Percentiles rank a stretch among this genome's conserved stretches.
phyloP scores from a whole-genome alignment of 2,797 vertebrate genomes.

The Argyrosomus regius region DNA sequence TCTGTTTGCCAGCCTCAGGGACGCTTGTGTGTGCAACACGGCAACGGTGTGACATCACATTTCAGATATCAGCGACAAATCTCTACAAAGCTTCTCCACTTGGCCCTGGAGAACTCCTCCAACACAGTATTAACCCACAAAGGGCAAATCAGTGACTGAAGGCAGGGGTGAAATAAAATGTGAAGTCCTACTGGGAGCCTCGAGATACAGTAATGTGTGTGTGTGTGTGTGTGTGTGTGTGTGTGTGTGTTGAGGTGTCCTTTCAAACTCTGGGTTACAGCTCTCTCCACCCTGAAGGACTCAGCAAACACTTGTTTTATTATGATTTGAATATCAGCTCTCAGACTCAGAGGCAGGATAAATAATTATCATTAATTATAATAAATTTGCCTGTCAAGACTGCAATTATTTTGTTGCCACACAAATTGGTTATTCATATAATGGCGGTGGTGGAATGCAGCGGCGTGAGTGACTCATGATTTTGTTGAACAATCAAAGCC shows the following conservation, averaged over 20 bases:
- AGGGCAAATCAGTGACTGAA: slow-evolving; percentile 22
- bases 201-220: neutral
- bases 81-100: slow-evolving; percentile 10
- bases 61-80: slow-evolving; percentile 30
- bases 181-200: slow-evolving; percentile 12
- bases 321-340: slow-evolving; percentile 78
- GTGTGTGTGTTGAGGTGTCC: slow-evolving; percentile 44
- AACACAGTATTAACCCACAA: slow-evolving; percentile 30
- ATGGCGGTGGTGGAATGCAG: slow-evolving; percentile 76
- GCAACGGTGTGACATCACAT: slow-evolving; percentile 33
- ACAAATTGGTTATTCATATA: slow-evolving; percentile 84
- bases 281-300: slow-evolving; percentile 66
- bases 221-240: neutral
- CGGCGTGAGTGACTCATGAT: slow-evolving; percentile 84
- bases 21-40: neutral
- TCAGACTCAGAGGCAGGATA: slow-evolving; percentile 79
- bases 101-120: slow-evolving; percentile 18
- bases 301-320: slow-evolving; percentile 76
- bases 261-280: slow-evolving; percentile 65
- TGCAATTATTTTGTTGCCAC: slow-evolving; percentile 88
- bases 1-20: neutral
- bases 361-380: slow-evolving; percentile 91
- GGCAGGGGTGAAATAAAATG: slow-evolving; percentile 23
- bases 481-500: slow-evolving; percentile 80
- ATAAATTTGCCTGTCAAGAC: slow-evolving; percentile 86